Percentiles rank a stretch among this genome's conserved stretches.
These are phyloP conservation scores for Panagrolaimus sp. DNA, from an alignment of 1,140 invertebrate species.

Conservation along the genomic window DNA sequence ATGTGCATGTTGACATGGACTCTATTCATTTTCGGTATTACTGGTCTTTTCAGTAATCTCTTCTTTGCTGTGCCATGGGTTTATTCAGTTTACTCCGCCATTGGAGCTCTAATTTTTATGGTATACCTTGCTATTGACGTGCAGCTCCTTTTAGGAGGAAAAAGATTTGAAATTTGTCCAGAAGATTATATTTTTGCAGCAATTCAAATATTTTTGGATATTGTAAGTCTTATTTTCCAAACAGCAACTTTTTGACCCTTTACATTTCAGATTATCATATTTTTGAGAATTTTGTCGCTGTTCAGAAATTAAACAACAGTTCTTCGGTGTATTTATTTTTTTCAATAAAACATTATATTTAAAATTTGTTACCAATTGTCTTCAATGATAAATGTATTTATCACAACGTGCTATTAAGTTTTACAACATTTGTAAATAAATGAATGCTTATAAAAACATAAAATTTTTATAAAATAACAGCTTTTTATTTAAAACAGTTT, in stretches of 20 bases:
- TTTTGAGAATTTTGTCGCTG: neutral
- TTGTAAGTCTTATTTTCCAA: neutral
- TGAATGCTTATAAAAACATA: too few relatives aligned
- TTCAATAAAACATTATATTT: too few relatives aligned
- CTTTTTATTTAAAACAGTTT: too few relatives aligned
- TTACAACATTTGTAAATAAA: too few relatives aligned
- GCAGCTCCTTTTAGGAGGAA: neutral
- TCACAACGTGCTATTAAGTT: too few relatives aligned
- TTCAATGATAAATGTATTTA: too few relatives aligned
- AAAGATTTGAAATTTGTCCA: neutral
- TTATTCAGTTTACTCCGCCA: neutral
- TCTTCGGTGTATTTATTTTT: too few relatives aligned
- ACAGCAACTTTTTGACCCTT: neutral
- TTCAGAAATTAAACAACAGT: neutral
- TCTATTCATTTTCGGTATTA: too few relatives aligned
- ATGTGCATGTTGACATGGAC: too few relatives aligned
- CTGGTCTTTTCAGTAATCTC: too few relatives aligned
- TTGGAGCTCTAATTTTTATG: neutral
- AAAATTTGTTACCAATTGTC: too few relatives aligned
- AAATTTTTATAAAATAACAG: too few relatives aligned
- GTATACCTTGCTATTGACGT: neutral
- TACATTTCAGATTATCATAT: neutral
- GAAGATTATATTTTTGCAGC: constrained; percentile 8
- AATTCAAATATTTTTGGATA: constrained; percentile 3
- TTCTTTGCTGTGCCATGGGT: neutral